phyloP scores from a whole-genome alignment of 2,113 vertebrate genomes.

The Pitta sordida region DNA sequence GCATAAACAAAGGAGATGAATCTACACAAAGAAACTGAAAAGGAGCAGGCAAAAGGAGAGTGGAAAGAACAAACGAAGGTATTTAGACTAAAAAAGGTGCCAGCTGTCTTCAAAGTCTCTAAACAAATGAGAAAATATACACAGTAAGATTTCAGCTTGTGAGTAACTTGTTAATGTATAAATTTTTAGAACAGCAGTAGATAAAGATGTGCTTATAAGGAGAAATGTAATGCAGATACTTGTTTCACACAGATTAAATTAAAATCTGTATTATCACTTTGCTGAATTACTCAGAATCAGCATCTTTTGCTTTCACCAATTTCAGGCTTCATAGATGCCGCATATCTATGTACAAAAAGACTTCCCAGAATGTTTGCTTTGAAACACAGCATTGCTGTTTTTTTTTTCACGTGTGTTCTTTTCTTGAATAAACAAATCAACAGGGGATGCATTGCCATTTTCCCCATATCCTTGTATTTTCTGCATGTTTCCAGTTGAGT shows the following conservation, averaged over 20 bases:
- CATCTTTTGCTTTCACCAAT: neutral
- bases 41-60: neutral
- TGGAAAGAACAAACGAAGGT: neutral
- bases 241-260: slow-evolving; percentile 15
- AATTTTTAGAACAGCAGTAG: neutral
- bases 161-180: neutral
- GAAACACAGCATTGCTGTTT: neutral
- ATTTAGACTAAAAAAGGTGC: neutral
- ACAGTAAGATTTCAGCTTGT: neutral
- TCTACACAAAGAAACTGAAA: slow-evolving; percentile 49
- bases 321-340: neutral
- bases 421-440: slow-evolving; percentile 24
- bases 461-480: neutral
- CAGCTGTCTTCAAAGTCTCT: neutral
- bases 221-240: slow-evolving; percentile 8
- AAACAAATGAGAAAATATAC: neutral
- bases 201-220: neutral
- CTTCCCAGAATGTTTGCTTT: slow-evolving; percentile 3
- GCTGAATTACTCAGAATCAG: neutral
- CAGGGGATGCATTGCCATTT: neutral
- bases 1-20: slow-evolving; percentile 42
- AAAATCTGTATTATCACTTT: neutral
- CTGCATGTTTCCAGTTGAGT: neutral
- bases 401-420: neutral
- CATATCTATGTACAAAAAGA: slow-evolving; percentile 5